These are phyloP conservation scores for Drosophila tani DNA, from an alignment of 1,140 invertebrate species.

Conservation along the genomic window DNA sequence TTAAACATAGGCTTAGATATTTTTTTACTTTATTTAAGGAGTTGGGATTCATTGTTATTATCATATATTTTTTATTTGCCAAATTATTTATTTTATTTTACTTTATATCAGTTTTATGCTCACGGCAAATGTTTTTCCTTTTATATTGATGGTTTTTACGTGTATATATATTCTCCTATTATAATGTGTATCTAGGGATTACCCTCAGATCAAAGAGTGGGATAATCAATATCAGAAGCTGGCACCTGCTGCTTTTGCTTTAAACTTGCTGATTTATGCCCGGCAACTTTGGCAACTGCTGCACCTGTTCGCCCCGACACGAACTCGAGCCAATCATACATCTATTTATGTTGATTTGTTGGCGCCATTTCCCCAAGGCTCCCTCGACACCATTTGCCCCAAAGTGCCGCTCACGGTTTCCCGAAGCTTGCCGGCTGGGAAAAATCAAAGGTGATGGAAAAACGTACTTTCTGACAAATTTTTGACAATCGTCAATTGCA, in stretches of 20 bases:
- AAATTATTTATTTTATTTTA: too few relatives aligned
- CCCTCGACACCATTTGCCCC: slow-evolving; percentile 25
- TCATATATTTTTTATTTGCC: too few relatives aligned
- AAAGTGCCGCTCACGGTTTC: slow-evolving; percentile 40
- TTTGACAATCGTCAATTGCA: slow-evolving; percentile 78
- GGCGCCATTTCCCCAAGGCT: slow-evolving; percentile 42
- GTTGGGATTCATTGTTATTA: too few relatives aligned
- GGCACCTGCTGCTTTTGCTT: slow-evolving; percentile 23
- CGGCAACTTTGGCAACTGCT: slow-evolving; percentile 27
- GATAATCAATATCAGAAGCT: slow-evolving; percentile 33
- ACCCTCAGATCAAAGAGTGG: slow-evolving; percentile 14
- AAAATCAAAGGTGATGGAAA: slow-evolving; percentile 58
- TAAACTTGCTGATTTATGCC: slow-evolving; percentile 62
- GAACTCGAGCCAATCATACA: slow-evolving; percentile 54
- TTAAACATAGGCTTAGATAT: too few relatives aligned
- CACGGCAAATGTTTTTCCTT: too few relatives aligned
- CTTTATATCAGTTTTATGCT: too few relatives aligned
- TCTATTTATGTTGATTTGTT: slow-evolving; percentile 77
- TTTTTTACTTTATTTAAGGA: too few relatives aligned
- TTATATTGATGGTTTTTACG: too few relatives aligned
- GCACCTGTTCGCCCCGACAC: slow-evolving; percentile 32
- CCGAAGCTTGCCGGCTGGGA: slow-evolving; percentile 1
- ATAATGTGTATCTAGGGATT: slow-evolving; percentile 14
- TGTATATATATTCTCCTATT: background rate
- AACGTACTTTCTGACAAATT: slow-evolving; percentile 74